A percentile compares a stretch with the other conserved stretches of the same genome.
phyloP scores from a whole-genome alignment of 2,113 vertebrate genomes.

The Crypturellus undulatus region DNA sequence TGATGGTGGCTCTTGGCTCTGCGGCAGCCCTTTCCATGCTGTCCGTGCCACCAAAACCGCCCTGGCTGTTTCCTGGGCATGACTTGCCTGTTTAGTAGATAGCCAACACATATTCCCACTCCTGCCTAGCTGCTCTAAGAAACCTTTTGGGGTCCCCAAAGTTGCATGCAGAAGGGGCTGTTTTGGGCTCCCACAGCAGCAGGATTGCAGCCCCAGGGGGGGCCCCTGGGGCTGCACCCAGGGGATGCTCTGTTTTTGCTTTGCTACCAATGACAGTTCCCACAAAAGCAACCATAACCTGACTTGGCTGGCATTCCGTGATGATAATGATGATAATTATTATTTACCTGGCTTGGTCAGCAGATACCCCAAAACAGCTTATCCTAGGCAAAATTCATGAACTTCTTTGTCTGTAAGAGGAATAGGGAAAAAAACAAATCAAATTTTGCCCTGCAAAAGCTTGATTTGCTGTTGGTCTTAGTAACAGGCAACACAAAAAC shows the following conservation, averaged over 20 bases:
- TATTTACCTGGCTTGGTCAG: no score
- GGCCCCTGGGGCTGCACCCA: no score
- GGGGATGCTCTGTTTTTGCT: not conserved
- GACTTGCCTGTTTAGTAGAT: fast-evolving
- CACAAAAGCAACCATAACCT: not conserved
- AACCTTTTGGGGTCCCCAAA: not conserved
- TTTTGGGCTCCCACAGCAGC: not conserved
- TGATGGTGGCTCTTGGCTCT: not conserved
- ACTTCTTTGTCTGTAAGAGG: not conserved
- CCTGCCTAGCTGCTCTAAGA: not conserved
- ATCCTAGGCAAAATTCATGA: not conserved
- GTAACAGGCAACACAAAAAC: not conserved
- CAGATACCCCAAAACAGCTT: not conserved
- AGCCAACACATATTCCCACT: not conserved
- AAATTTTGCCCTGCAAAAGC: not conserved
- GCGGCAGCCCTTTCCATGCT: fast-evolving
- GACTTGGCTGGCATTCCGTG: not conserved
- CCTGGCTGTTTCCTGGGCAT: not conserved
- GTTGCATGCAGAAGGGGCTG: not conserved
- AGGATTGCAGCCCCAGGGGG: not conserved
- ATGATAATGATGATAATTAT: not conserved
- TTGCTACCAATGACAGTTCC: not conserved
- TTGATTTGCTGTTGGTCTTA: not conserved
- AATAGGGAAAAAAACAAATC: not conserved
- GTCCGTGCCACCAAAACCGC: fast-evolving